A percentile compares a stretch with the other conserved stretches of the same genome.
phyloP scores from a whole-genome alignment of 2,113 vertebrate species.

The Ciconia boyciana region DNA sequence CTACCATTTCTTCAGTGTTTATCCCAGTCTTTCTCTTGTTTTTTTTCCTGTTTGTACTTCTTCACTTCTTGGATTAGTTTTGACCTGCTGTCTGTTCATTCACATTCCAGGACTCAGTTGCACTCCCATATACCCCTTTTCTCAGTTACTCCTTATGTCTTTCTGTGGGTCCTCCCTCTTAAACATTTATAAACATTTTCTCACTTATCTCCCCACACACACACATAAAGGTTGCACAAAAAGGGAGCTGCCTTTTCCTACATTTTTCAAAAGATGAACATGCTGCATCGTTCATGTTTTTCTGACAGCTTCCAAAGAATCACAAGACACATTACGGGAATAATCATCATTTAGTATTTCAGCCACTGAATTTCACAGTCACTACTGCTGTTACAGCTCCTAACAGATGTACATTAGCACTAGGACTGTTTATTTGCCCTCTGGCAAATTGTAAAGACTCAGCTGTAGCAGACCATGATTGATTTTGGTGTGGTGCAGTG shows the following conservation, averaged over 20 bases:
- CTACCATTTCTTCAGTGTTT: background rate
- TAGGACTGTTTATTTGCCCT: background rate
- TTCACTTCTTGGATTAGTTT: background rate
- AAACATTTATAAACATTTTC: rapidly evolving
- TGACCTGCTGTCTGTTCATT: background rate
- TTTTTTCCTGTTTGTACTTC: background rate
- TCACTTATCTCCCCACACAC: background rate
- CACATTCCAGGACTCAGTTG: background rate
- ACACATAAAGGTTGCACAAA: background rate
- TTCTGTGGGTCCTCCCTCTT: background rate
- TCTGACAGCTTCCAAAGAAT: background rate
- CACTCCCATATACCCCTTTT: background rate
- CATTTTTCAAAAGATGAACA: background rate
- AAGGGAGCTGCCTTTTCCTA: background rate
- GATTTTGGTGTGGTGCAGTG: background rate
- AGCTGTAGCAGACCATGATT: background rate
- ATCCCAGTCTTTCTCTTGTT: background rate
- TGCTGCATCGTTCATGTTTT: background rate
- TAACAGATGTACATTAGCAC: background rate
- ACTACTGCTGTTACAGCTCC: background rate
- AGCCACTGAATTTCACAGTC: background rate
- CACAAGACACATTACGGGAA: background rate
- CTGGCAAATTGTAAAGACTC: background rate
- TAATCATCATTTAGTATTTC: background rate
- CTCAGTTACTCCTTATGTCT: background rate